A percentile compares a stretch with the other conserved stretches of the same genome.
Conservation (phyloP, 2,888 invertebrate species). For the Pseudanteris insignis region DNA sequence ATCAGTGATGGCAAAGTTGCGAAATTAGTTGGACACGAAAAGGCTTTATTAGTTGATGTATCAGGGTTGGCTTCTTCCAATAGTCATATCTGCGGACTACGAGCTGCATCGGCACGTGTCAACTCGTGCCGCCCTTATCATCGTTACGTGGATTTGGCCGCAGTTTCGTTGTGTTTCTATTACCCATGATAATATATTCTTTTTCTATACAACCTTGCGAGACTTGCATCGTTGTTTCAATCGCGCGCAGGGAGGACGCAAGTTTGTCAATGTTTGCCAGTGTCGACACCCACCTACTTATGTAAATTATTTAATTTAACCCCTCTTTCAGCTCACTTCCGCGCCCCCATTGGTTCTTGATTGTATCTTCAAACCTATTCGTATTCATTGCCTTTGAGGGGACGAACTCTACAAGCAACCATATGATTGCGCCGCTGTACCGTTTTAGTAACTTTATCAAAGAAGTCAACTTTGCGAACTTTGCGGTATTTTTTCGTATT, state of each 20-base stretch:
- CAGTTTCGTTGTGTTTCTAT: conserved; percentile 58
- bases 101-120: conserved; percentile 50
- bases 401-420: conserved; percentile 49
- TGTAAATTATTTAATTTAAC: conserved; percentile 68
- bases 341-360: conserved; percentile 49
- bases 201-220: conserved; percentile 52
- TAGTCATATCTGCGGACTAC: conserved; percentile 52
- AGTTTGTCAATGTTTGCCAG: conserved; percentile 67
- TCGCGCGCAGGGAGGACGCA: conserved; percentile 51
- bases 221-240: conserved; percentile 36
- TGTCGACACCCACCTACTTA: conserved; percentile 68
- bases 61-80: conserved; percentile 53
- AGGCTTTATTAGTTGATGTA: conserved; percentile 43
- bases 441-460: not conserved
- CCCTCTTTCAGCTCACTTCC: too few species aligned
- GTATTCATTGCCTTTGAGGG: conserved; percentile 64
- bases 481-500: not conserved
- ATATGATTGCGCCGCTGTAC: conserved; percentile 52
- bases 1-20: conserved; percentile 30
- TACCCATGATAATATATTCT: conserved; percentile 65
- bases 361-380: conserved; percentile 66
- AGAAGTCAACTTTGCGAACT: not conserved
- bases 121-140: conserved; percentile 57
- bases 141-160: conserved; percentile 50
- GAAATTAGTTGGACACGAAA: conserved; percentile 40